These are phyloP conservation scores for Musca vetustissima DNA, from an alignment of 1,140 invertebrate species.

Conservation along the genomic window DNA sequence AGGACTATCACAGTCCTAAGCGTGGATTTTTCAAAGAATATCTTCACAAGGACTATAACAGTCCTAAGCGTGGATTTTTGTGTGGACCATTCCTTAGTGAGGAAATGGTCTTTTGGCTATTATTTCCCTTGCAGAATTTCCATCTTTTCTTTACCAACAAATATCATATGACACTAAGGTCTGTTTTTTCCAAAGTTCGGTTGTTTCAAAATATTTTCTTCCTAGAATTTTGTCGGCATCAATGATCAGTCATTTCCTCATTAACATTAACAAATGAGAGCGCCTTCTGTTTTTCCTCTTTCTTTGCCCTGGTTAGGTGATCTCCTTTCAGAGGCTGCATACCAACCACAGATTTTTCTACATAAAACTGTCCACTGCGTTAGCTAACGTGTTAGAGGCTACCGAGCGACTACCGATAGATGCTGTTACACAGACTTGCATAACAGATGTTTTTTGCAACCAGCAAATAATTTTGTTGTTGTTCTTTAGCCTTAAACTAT, in stretches of 20 bases:
- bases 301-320: no score
- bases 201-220: background rate
- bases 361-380: slow-evolving; percentile 10
- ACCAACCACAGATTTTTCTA: slow-evolving; percentile 16
- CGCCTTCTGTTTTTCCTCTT: slow-evolving; percentile 1
- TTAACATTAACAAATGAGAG: slow-evolving; percentile 12
- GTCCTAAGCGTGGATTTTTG: no score
- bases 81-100: no score
- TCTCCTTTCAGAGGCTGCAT: background rate
- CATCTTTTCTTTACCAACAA: no score
- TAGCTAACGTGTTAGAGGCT: slow-evolving; percentile 16
- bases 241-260: slow-evolving; percentile 7
- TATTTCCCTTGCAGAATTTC: no score
- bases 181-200: no score
- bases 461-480: background rate
- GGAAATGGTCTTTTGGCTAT: no score
- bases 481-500: no score
- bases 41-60: no score
- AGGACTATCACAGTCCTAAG: no score
- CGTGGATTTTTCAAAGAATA: no score
- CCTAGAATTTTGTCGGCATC: slow-evolving; percentile 15
- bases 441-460: slow-evolving; percentile 18
- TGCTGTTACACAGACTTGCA: background rate
- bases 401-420: background rate
- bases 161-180: no score